Evolutionary conservation across 2,797 vertebrate genomes (phyloP), one percentile per base, ranked within the genome.

Genomic region (Sebastes wilsoni): DNA sequence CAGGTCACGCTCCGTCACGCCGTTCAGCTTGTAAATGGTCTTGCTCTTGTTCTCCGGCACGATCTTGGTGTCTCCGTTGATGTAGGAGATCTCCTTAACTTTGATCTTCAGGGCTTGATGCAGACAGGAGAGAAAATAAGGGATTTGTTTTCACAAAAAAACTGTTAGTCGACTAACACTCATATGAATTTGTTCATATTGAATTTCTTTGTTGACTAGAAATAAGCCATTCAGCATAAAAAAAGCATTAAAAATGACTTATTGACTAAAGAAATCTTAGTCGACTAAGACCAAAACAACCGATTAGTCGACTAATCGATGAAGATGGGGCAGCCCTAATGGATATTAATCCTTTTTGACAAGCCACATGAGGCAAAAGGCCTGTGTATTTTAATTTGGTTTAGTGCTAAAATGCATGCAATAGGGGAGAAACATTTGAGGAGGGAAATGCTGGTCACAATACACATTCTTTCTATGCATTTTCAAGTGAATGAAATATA

Each of bases 81-180:
- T 97, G 95, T 99, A 99, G 79, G 97, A 97, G 92, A 99, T 99
- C 95, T 99, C 98, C 93, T 99, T 99, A 72, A 99, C 98, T 96
- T 99, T 99, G 95, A 99, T 99, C 95, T 99, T 99, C 91, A 99
- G 94, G 60, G 97, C 98, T 99, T 87, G 0, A 42, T 36, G 12
- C 9, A 52, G 68, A 9, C 4, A 77, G 49, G 38, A 68, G 77
- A 87, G 20, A 75, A 55, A 75, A 60, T 34, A 66, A 92, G 66
- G 59, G 36, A 36, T 49, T 25, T 64, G 18, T 58, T 65, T 59
- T 70, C 46, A 58, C 8, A 56, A 42, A 42, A 42, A 42, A 42
- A 42, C 14, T 42, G 38, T 42, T 42, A 38, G 36, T 38, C 13
- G 36, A 14, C 36, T 38, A 38, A 38, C 36, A 38, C 36, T 14